Percentiles rank a stretch among this genome's conserved stretches.
Evolutionary conservation across 2,113 vertebrate species (phyloP).

Genomic region (Phalacrocorax brasilianus): DNA sequence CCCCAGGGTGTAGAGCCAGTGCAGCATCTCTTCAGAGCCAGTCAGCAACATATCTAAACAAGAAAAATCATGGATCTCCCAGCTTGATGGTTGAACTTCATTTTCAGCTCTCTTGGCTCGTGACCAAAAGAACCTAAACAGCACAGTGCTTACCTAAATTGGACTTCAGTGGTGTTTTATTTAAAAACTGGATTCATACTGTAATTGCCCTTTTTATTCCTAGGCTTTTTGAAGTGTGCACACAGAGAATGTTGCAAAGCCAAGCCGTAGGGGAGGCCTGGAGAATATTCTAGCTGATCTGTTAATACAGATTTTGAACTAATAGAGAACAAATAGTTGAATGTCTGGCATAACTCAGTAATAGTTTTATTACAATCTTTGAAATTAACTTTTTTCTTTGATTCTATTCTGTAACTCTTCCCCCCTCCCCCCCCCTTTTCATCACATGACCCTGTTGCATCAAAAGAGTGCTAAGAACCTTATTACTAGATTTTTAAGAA

Average conservation of each 20-base stretch:
- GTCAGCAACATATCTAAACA: not conserved
- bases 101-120: conserved; percentile 1
- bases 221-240: not conserved
- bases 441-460: not conserved
- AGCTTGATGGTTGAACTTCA: not conserved
- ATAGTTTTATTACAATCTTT: not conserved
- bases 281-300: not conserved
- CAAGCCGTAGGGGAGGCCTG: not conserved
- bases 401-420: not conserved
- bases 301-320: not conserved
- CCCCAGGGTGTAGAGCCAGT: not conserved
- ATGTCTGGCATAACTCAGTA: not conserved
- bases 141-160: not conserved
- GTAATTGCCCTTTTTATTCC: not conserved
- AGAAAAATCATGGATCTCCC: not conserved
- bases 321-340: not conserved
- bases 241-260: not conserved
- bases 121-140: not conserved
- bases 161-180: not conserved
- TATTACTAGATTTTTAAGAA: not conserved
- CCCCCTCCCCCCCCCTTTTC: not conserved
- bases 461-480: not conserved
- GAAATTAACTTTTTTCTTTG: not conserved
- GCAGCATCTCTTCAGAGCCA: not conserved
- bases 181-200: not conserved